phyloP scores from a whole-genome alignment of 2,888 invertebrate species.

The Tuberolachnus salignus region DNA sequence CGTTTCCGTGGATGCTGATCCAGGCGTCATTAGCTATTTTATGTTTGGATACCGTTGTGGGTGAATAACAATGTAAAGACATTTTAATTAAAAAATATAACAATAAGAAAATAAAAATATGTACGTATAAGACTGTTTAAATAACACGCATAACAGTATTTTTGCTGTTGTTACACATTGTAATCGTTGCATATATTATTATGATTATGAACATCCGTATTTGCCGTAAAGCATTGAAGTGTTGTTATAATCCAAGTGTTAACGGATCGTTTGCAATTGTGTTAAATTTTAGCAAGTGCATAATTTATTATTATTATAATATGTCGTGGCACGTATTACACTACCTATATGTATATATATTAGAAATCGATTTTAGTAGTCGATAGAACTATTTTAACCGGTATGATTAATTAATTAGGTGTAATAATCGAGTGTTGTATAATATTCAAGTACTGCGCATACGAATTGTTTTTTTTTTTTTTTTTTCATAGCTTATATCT shows the following conservation, averaged over 20 bases:
- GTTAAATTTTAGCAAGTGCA: too few relatives aligned
- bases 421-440: too few relatives aligned
- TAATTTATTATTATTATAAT: neutral
- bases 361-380: neutral
- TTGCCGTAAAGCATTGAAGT: too few relatives aligned
- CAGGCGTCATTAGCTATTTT: slow-evolving; percentile 69
- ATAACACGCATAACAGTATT: neutral
- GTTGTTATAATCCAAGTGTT: too few relatives aligned
- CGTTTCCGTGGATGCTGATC: slow-evolving; percentile 79
- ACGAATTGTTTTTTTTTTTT: too few relatives aligned
- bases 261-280: too few relatives aligned
- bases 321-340: neutral
- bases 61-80: slow-evolving; percentile 45
- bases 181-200: too few relatives aligned
- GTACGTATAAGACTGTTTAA: neutral
- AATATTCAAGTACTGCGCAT: too few relatives aligned
- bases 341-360: neutral
- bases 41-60: slow-evolving; percentile 71
- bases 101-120: neutral
- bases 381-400: neutral
- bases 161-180: neutral
- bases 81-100: too few relatives aligned
- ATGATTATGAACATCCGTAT: too few relatives aligned
- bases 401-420: neutral
- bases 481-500: too few relatives aligned